Base-by-base conservation (phyloP, 2,797 vertebrate genomes). In the Artibeus lituratus region DNA sequence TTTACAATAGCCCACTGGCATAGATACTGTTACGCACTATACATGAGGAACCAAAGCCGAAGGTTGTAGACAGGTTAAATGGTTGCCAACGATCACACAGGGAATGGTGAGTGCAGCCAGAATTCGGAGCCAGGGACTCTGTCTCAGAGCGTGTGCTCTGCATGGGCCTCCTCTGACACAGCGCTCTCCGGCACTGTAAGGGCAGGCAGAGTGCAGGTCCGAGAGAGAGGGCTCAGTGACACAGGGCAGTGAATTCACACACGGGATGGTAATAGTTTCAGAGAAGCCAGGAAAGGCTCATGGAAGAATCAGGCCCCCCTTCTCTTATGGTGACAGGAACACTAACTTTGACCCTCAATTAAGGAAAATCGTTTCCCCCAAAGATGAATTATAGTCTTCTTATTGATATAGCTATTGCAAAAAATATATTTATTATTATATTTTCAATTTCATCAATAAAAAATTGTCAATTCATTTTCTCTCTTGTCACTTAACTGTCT, bases 381-480 rank as follows among this genome's bases (percentile, higher is more conserved):
- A 3, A 19, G 74, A 59, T 18, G 39, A 87, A 85, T 8, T 78
- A 57, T 2, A 47, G 42, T 47, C 51, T 95, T 94, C 83, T 94
- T 80, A 76, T 90, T 62, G 82, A 37, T 37, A 81, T 51, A 44
- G 29, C 26, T 76, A 12, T 51, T 57, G 51, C 55, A 67, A 67
- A 67, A 67, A 19, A 6, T 39, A 12, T 70, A 24, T 35, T 65
- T 80, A 76, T 44, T 53, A 72, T 39, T 69, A 80, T 39, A 76
- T 86, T 92, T 94, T 90, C 47, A 77, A 85, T 88, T 53, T 92
- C 69, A 62, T 91, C 94, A 84, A 76, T 81, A 77, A 93, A 84
- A 91, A 77, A 77, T 70, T 51, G n/a, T 47, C 85, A 76, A 90
- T 35, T 26, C 81, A 5, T 89, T 76, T 77, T 77, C 73, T 69